A percentile compares a stretch with the other conserved stretches of the same genome.
Evolutionary conservation across 2,888 invertebrate genomes (phyloP).

Genomic region (Mermis nigrescens): DNA sequence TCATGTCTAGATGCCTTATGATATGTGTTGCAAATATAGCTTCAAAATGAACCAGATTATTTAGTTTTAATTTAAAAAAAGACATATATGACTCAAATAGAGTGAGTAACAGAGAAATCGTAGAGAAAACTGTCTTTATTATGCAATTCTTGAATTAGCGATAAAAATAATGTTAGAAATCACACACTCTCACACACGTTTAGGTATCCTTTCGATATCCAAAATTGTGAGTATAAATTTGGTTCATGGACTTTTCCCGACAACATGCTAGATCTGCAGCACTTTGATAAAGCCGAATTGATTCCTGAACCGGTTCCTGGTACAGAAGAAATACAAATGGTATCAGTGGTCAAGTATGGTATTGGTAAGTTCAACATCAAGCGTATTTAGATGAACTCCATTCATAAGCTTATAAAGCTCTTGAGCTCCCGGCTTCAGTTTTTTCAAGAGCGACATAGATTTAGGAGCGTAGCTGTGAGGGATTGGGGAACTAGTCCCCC

Average conservation of each 20-base stretch:
- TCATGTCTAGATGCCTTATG: too few relatives aligned
- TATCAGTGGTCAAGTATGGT: conserved; percentile 24
- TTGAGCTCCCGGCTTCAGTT: too few relatives aligned
- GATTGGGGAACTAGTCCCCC: too few relatives aligned
- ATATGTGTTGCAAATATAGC: too few relatives aligned
- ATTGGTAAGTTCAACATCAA: conserved; percentile 17
- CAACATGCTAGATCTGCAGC: conserved; percentile 17
- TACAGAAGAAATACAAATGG: conserved; percentile 19
- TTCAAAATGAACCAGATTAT: too few relatives aligned
- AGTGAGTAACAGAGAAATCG: too few relatives aligned
- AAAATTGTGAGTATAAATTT: conserved; percentile 22
- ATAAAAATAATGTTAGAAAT: not conserved
- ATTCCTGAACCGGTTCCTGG: conserved; percentile 16
- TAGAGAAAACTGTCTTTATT: too few relatives aligned
- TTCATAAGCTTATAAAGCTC: too few relatives aligned
- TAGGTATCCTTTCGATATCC: conserved; percentile 26
- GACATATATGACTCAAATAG: not conserved
- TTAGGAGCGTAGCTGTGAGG: too few relatives aligned
- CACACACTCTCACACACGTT: not conserved
- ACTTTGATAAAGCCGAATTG: conserved; percentile 14
- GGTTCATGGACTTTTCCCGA: conserved; percentile 60
- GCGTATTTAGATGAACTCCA: not conserved
- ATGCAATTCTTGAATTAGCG: too few relatives aligned
- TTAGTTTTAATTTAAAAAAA: too few relatives aligned
- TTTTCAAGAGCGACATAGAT: too few relatives aligned